Evolutionary conservation across 2,797 vertebrate species (phyloP).

Genomic region (Eospalax fontanierii): DNA sequence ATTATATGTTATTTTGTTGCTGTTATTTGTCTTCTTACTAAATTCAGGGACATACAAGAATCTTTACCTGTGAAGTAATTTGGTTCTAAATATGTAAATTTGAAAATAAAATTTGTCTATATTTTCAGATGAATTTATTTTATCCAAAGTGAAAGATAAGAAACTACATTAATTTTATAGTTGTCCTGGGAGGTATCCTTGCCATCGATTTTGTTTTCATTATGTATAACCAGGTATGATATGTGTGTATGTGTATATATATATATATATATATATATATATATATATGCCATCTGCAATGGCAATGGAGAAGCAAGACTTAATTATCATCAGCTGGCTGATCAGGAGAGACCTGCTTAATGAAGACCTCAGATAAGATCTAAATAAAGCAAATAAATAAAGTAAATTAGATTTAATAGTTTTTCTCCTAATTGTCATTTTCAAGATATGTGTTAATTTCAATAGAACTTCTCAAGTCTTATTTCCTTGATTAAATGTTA

Average conservation of each 20-base stretch:
- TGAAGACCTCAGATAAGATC: background rate
- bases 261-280: no score
- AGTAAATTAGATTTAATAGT: slow-evolving; percentile 1
- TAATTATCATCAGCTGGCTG: slow-evolving; percentile 57
- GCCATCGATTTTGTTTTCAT: slow-evolving; percentile 6
- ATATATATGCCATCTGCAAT: background rate
- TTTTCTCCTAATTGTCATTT: slow-evolving; percentile 48
- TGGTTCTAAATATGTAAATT: slow-evolving; percentile 48
- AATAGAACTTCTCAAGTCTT: slow-evolving; percentile 22
- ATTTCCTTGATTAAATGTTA: background rate
- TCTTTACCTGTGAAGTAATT: background rate
- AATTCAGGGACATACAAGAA: slow-evolving; percentile 3
- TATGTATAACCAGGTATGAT: background rate
- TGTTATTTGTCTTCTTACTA: background rate
- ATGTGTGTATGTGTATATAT: no score
- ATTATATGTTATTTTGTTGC: background rate
- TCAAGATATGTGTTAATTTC: slow-evolving; percentile 35
- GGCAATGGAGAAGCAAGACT: slow-evolving; percentile 37
- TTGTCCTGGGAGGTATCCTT: background rate
- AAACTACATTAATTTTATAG: slow-evolving; percentile 11
- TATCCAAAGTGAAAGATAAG: slow-evolving; percentile 7
- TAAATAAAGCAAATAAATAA: slow-evolving; percentile 65
- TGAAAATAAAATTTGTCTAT: slow-evolving; percentile 19
- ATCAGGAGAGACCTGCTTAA: slow-evolving; percentile 44
- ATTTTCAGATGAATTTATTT: slow-evolving; percentile 18